Conservation (phyloP, 2,113 vertebrate genomes). For the Cyprinodon variegatus region DNA sequence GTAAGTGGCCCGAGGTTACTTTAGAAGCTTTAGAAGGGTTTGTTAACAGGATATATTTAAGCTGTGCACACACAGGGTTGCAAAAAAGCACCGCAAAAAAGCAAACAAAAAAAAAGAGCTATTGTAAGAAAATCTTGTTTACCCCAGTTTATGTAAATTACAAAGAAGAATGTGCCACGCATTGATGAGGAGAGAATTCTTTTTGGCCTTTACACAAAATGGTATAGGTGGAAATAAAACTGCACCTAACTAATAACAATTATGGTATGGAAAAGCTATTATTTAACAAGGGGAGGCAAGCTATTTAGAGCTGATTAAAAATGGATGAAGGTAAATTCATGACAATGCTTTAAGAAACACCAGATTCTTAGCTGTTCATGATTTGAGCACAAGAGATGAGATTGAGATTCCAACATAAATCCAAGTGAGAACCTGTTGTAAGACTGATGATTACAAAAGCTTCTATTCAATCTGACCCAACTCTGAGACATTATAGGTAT, state of each 20-base stretch:
- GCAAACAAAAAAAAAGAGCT: neutral
- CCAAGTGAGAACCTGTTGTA: neutral
- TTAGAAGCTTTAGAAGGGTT: no score
- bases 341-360: neutral
- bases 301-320: neutral
- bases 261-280: neutral
- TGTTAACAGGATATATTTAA: no score
- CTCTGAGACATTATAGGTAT: no score
- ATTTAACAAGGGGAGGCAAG: neutral
- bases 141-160: no score
- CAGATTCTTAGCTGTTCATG: neutral
- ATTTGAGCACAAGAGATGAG: neutral
- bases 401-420: neutral
- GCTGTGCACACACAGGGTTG: no score
- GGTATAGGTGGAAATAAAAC: no score
- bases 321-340: no score
- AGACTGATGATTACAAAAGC: neutral
- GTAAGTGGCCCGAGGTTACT: no score
- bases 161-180: no score
- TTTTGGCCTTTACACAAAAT: no score
- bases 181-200: no score
- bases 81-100: no score
- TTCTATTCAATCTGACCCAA: neutral
- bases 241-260: neutral
- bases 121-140: neutral